Evolutionary conservation across 2,888 invertebrate species (phyloP).

Genomic region (Sepiola atlantica): DNA sequence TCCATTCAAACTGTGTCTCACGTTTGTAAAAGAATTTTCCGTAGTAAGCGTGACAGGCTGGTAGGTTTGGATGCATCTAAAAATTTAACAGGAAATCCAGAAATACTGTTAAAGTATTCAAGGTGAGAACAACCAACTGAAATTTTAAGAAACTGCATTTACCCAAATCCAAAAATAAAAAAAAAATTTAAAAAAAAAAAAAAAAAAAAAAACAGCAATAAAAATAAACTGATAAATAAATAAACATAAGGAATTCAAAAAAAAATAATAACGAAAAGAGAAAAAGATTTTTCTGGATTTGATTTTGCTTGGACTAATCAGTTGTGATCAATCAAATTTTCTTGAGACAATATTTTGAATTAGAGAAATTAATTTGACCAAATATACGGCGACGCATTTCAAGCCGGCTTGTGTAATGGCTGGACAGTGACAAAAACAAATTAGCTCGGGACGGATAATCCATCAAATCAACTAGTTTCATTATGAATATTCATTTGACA

Average conservation of each 20-base stretch:
- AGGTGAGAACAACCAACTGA: not conserved
- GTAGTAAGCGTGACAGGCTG: too few relatives aligned
- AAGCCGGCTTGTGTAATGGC: not conserved
- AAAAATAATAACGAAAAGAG: not conserved
- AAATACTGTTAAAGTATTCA: too few relatives aligned
- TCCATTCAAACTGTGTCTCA: too few relatives aligned
- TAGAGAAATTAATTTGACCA: conserved; percentile 1
- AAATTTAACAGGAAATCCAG: too few relatives aligned
- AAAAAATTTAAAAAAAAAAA: too few relatives aligned
- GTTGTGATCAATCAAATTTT: not conserved
- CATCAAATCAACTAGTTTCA: conserved; percentile 32
- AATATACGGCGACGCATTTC: not conserved
- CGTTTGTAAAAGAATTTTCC: too few relatives aligned
- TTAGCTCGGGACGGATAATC: not conserved
- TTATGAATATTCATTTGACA: not conserved
- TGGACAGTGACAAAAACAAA: not conserved
- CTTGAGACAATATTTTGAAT: conserved; percentile 6
- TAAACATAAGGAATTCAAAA: not conserved
- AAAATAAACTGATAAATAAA: not conserved
- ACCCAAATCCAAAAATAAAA: not conserved
- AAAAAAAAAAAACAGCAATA: too few relatives aligned
- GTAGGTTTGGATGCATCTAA: too few relatives aligned
- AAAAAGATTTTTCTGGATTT: not conserved
- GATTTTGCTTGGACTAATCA: not conserved
- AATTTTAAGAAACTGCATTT: not conserved